These are phyloP conservation scores for Gopherus evgoodei DNA, from an alignment of 2,113 vertebrate species.

Conservation along the genomic window DNA sequence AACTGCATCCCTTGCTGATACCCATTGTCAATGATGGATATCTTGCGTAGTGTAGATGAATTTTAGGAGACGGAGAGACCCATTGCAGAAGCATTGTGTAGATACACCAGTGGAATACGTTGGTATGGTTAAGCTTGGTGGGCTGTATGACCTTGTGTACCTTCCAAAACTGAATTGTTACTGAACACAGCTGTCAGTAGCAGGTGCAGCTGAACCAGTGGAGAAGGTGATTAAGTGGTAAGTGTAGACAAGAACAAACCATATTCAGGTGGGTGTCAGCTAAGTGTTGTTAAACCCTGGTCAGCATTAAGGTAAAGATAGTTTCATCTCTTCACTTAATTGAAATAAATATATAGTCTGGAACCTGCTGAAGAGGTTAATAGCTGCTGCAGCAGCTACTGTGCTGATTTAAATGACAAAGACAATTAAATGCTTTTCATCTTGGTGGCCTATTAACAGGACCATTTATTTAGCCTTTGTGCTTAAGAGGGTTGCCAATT, in stretches of 20 bases:
- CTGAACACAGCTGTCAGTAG: conserved; percentile 50
- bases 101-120: background rate
- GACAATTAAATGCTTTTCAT: conserved; percentile 72
- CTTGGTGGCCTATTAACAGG: conserved; percentile 62
- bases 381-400: conserved; percentile 38
- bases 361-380: conserved; percentile 58
- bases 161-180: background rate
- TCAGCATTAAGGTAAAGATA: conserved; percentile 27
- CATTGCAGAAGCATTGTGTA: background rate
- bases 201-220: conserved; percentile 22
- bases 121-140: background rate
- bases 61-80: background rate
- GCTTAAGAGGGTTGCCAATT: conserved; percentile 62
- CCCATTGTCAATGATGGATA: background rate
- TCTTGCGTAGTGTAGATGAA: background rate
- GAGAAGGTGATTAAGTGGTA: background rate
- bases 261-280: background rate
- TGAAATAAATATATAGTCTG: conserved; percentile 61
- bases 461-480: conserved; percentile 72
- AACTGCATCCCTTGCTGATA: accelerated
- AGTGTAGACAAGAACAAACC: background rate
- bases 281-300: background rate
- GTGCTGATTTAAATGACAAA: conserved; percentile 68
- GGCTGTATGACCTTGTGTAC: background rate
- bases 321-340: background rate